Evolutionary conservation across 2,888 invertebrate species (phyloP), one percentile per base, ranked within the genome.

Genomic region (Lepidocyrtoides sp.): DNA sequence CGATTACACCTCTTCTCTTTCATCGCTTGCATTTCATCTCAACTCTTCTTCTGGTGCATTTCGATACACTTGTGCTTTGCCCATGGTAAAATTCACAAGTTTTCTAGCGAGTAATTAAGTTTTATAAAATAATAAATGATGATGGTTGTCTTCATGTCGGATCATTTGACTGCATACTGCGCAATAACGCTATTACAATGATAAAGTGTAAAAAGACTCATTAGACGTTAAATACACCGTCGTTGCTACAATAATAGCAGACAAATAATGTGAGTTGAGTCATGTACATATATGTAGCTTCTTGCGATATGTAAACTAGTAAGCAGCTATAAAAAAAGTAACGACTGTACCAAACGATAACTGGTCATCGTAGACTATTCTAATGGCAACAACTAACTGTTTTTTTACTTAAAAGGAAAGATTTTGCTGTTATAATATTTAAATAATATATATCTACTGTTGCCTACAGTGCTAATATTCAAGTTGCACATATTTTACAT

Each of bases 121-220:
- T 89, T 81, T 89, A 89, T 89, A 81, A 89, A 89, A 81, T 82
- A 89, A 89, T 81, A 89, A 88, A 88, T 88, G 79, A 75, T 48
- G 75, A 81, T 82, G 82, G 85, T 75, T 85, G 85, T 85, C 85
- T 85, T 54, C 75, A 89, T 89, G 88, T 89, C 72, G 82, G 88
- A 89, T 82, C 81, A 44, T 54, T 89, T 89, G 88, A 89, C 81
- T 69, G 88, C 54, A 51, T 57, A 85, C 66, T 32, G 17, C 66
- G 36, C 36, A 36, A 32, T 69, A 69, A 69, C n/a, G 36, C 36
- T 69, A 69, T 69, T 69, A 69, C 36, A 69, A 69, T 69, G 66
- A 69, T 69, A 69, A 32, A 66, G 66, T 69, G 66, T 69, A 69
- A 69, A 69, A 69, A 69, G 66, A 32, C n/a, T 85, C 57, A 85